A percentile compares a stretch with the other conserved stretches of the same genome.
These are phyloP conservation scores for Drosophila sp. DNA, from an alignment of 1,140 invertebrate genomes.

Conservation along the genomic window DNA sequence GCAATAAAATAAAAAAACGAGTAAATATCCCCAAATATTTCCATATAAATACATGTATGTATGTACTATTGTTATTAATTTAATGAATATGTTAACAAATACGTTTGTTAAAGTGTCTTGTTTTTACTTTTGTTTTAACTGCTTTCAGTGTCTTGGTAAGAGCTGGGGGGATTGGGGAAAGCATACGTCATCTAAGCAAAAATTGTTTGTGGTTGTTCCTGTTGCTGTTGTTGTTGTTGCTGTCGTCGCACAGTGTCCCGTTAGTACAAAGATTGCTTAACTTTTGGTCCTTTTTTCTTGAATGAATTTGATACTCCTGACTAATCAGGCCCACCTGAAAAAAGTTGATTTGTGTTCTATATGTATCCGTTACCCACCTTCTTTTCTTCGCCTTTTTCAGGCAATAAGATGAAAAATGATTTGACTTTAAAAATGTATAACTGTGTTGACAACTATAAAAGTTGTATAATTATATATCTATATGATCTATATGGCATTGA, in stretches of 20 bases:
- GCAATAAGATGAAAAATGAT: too few relatives aligned
- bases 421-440: too few relatives aligned
- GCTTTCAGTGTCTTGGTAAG: neutral
- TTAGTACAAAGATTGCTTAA: neutral
- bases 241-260: neutral
- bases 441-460: too few relatives aligned
- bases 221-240: neutral
- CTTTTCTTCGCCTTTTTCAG: too few relatives aligned
- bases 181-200: conserved; percentile 6
- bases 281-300: too few relatives aligned
- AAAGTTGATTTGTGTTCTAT: too few relatives aligned
- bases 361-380: too few relatives aligned
- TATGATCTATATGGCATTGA: too few relatives aligned
- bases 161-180: neutral
- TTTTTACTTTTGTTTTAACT: neutral
- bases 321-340: too few relatives aligned
- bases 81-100: neutral
- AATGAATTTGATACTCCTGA: too few relatives aligned
- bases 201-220: conserved; percentile 7
- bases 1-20: conserved; percentile 3
- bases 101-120: neutral
- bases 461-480: too few relatives aligned
- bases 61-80: neutral
- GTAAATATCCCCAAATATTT: neutral
- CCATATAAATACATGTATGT: neutral